Evolutionary conservation across 2,797 vertebrate species (phyloP), one percentile per base, ranked within the genome.

Genomic region (Anguilla pacifica): DNA sequence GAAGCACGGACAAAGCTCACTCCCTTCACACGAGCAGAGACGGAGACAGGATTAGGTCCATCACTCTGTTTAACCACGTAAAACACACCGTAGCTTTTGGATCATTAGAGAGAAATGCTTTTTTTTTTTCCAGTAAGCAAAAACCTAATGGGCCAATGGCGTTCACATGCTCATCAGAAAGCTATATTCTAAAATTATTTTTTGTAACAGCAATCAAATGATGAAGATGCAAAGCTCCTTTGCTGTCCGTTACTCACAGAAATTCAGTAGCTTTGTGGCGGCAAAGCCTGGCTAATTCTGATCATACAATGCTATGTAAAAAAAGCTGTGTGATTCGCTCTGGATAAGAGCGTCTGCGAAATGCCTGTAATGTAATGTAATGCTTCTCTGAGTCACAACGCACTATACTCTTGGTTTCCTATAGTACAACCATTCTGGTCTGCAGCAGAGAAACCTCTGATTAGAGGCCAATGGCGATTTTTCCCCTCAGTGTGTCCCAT

Each of bases 191-290:
- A 83, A 53, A 79, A 59, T 35, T 31, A n/a, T 22, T 81, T n/a
- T 43, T 55, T 81, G 13, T 22, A 17, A 39, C 87, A 43, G 17
- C 43, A 85, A 88, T 72, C 77, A 46, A 43, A 87, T 67, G 86
- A 74, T 74, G 85, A 89, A 43, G 84, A 83, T 86, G 77, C 88
- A 89, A 79, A 81, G 86, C 55, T 43, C 19, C 43, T 43, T 87
- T 79, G 83, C 19, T 88, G 83, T 85, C 70, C 84, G 57, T 89
- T 89, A 88, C 90, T 90, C 88, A 91, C 86, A 64, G 43, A 85
- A 83, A 90, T 88, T 89, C 85, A 86, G 55, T 51, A 72, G 31
- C 53, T 59, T 53, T 85, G 85, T 83, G 81, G 28, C 86, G 85
- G 74, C 87, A 53, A 83, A 82, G 88, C 43, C 43, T 6, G 25